Base-by-base conservation (phyloP, 2,888 invertebrate genomes). In the Ernsta delagoae region DNA sequence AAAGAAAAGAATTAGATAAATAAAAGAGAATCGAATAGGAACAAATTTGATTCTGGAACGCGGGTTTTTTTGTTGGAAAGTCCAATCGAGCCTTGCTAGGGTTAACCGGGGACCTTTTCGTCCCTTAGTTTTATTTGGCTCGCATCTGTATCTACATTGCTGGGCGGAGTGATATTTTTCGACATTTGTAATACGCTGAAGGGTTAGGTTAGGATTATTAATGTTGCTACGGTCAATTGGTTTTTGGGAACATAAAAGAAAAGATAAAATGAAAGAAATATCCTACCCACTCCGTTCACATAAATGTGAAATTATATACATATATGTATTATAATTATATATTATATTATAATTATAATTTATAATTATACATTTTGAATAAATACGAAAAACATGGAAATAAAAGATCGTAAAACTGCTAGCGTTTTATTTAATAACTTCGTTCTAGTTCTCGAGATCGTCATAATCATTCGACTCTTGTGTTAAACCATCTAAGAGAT, bases 61-160 rank as follows among this genome's bases (percentile, higher is more conserved):
- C 54, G 50, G 65, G 12, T 65, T 66, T 60, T 63, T 65, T 57
- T 64, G 57, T 64, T 56, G 34, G 59, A 60, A 66, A 36, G 60
- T 60, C 66, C 60, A 60, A 66, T 66, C 36, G 24, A 24, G n/a
- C 66, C 66, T 43, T 54, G 43, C 53, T 41, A 61, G 53, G 66
- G 60, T 67, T 60, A 66, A 60, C 66, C 66, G 54, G 54, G 60
- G 59, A 24, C 24, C 3, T 24, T 54, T 64, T 64, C n/a, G 67
- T 61, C 61, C 67, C 45, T 61, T 60, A 54, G 67, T 67, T 67
- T 67, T 67, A 67, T 67, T 60, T 53, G 36, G 11, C 45, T 24
- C 45, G 16, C 67, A 67, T 67, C 67, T 61, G 67, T 67, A 61
- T 43, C 67, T 61, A 67, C 61, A 67, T 61, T 66, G 53, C 60